A percentile compares a stretch with the other conserved stretches of the same genome.
phyloP scores from a whole-genome alignment of 2,113 vertebrate species.

The Etheostoma cragini region DNA sequence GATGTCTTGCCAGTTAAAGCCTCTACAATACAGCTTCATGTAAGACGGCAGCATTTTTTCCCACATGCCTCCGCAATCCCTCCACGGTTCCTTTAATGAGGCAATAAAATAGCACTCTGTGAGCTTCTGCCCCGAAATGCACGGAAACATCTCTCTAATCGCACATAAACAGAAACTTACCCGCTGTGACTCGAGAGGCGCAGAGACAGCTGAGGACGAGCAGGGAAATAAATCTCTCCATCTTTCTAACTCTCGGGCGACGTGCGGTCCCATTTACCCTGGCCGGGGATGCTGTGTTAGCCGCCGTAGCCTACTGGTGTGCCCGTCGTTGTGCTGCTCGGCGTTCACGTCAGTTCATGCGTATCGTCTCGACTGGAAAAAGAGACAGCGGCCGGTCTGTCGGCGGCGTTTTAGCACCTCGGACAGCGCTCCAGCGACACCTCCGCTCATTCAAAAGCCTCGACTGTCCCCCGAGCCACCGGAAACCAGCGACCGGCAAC shows the following conservation, averaged over 20 bases:
- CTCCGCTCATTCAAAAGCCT: slow-evolving; percentile 36
- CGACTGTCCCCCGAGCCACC: slow-evolving; percentile 9
- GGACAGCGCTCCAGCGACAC: slow-evolving; percentile 60
- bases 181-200: slow-evolving; percentile 76
- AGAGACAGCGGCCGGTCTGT: slow-evolving; percentile 6
- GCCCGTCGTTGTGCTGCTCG: slow-evolving; percentile 48
- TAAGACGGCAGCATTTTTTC: slow-evolving; percentile 7
- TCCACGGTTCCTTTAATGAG: background rate
- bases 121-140: slow-evolving; percentile 12
- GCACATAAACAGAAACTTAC: slow-evolving; percentile 77
- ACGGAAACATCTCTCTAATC: background rate
- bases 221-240: slow-evolving; percentile 78
- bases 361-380: slow-evolving; percentile 55
- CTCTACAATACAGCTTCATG: background rate
- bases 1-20: slow-evolving; percentile 16
- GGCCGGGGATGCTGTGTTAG: slow-evolving; percentile 44
- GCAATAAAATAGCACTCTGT: background rate
- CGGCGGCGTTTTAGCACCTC: slow-evolving; percentile 57
- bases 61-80: slow-evolving; percentile 22
- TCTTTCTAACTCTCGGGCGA: slow-evolving; percentile 71
- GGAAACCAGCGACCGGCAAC: background rate
- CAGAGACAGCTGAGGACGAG: slow-evolving; percentile 80
- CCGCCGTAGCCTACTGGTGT: slow-evolving; percentile 26
- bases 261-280: slow-evolving; percentile 78
- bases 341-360: slow-evolving; percentile 66